phyloP scores from a whole-genome alignment of 2,797 vertebrate species.

The Eulemur rubriventer region DNA sequence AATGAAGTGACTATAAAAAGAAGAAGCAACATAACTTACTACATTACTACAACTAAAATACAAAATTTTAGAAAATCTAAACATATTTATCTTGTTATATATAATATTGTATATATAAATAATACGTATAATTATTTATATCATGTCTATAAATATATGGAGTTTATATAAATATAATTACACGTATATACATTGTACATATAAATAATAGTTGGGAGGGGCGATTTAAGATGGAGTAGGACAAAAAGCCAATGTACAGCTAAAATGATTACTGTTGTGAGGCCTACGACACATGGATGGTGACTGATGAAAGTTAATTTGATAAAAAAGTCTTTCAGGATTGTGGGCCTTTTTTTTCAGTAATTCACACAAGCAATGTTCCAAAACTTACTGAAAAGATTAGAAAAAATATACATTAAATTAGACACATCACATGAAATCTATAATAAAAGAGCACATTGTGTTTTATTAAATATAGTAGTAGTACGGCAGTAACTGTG shows the following conservation, averaged over 20 bases:
- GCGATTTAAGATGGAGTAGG: neutral
- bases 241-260: neutral
- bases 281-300: neutral
- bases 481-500: neutral
- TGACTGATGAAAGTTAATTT: slow-evolving; percentile 11
- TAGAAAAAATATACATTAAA: neutral
- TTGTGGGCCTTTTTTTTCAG: neutral
- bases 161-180: neutral
- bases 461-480: slow-evolving; percentile 20
- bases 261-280: neutral
- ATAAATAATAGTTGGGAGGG: neutral
- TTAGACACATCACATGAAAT: neutral
- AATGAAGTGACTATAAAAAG: neutral
- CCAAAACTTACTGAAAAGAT: slow-evolving; percentile 23
- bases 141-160: neutral
- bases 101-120: neutral
- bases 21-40: neutral
- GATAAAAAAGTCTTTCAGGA: neutral
- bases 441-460: slow-evolving; percentile 25
- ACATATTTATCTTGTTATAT: neutral
- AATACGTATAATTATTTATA: neutral
- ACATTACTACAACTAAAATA: neutral
- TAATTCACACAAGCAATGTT: slow-evolving; percentile 27
- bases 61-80: neutral
- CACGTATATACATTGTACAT: neutral